Evolutionary conservation across 2,888 invertebrate genomes (phyloP), one percentile per base, ranked within the genome.

Genomic region (Salpingus planirostris): DNA sequence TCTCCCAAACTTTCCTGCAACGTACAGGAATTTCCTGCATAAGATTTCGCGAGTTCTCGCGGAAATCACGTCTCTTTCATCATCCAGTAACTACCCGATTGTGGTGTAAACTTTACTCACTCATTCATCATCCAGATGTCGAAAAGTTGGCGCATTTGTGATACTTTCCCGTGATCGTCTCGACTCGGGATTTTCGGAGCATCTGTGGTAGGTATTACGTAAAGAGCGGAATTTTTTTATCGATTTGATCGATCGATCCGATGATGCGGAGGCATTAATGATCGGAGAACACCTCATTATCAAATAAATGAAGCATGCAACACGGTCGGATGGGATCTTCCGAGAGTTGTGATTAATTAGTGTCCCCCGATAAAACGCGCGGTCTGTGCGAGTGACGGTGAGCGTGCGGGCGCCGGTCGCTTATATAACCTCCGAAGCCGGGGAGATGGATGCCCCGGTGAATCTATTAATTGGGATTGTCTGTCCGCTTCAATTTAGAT

Each of bases 401-500:
- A 7, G 10, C 11, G n/a, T 13, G 22, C 26, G 21, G 27, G 23
- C 29, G 27, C 11, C 22, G 11, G 26, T 32, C 18, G n/a, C n/a
- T n/a, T n/a, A n/a, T n/a, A n/a, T n/a, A n/a, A n/a, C 31, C 31
- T 31, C 29, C 24, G 32, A 36, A 36, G 29, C 31, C 11, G 28
- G n/a, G 27, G 30, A 42, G 33, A 38, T 41, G 36, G 41, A 41
- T 40, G 36, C 36, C 22, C 29, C 32, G 38, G 42, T 42, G 41
- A 44, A 51, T 57, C 54, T 57, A 57, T 58, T 57, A 57, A 57
- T 58, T 57, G 54, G 57, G 54, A 55, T 55, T 55, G 54, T 55
- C 54, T 56, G 58, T 55, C 55, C 45, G 48, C 50, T 50, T 59
- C 57, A 57, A 59, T 60, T 59, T 60, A 59, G 60, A 60, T 60